Evolutionary conservation across 2,797 vertebrate species (phyloP).

Genomic region (Prionace glauca): DNA sequence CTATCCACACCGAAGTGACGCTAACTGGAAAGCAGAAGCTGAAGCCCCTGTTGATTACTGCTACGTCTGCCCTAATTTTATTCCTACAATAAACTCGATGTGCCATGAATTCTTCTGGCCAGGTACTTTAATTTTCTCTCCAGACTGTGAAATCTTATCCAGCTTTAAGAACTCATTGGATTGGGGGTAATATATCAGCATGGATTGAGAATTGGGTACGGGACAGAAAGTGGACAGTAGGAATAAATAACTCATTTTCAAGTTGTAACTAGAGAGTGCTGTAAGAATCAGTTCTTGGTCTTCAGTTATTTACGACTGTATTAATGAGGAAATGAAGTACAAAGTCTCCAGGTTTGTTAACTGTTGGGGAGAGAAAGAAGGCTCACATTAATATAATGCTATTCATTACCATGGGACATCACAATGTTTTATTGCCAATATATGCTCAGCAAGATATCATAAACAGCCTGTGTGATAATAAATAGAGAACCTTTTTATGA

Average conservation of each 20-base stretch:
- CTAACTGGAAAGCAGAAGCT: slow-evolving; percentile 68
- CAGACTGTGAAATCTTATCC: not conserved
- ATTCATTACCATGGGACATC: too few relatives aligned
- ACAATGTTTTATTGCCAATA: too few relatives aligned
- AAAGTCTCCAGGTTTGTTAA: too few relatives aligned
- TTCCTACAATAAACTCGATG: slow-evolving; percentile 91
- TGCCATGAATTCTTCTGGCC: slow-evolving; percentile 96
- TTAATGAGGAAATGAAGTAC: not conserved
- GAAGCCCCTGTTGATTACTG: slow-evolving; percentile 86
- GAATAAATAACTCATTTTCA: not conserved
- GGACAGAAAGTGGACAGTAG: not conserved
- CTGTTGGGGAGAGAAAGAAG: too few relatives aligned
- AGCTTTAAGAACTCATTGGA: not conserved
- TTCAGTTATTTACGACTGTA: not conserved
- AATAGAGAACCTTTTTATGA: too few relatives aligned
- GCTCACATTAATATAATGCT: too few relatives aligned
- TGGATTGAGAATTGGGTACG: not conserved
- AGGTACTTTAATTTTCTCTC: slow-evolving; percentile 59
- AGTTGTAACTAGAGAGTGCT: not conserved
- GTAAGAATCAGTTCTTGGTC: not conserved
- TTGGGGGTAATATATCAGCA: not conserved
- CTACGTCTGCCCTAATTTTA: slow-evolving; percentile 88
- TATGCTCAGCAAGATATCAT: too few relatives aligned
- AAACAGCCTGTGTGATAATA: too few relatives aligned
- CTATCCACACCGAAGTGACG: slow-evolving; percentile 61